Percentiles rank a stretch among this genome's conserved stretches.
Evolutionary conservation across 2,113 vertebrate genomes (phyloP).

Genomic region (Mirza zaza): DNA sequence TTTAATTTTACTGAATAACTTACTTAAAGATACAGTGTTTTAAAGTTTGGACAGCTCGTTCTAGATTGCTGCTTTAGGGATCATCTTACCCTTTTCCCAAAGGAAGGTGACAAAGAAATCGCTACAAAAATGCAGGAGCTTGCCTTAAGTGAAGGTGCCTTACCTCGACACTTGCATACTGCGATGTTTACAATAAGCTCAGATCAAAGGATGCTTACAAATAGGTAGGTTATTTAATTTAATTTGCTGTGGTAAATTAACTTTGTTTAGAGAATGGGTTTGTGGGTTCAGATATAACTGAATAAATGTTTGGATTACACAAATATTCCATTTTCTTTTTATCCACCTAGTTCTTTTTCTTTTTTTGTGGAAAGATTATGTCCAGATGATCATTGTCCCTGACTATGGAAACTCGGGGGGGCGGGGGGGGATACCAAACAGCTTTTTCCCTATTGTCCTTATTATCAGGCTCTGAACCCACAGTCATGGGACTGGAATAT

Average conservation of each 20-base stretch:
- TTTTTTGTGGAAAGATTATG: slow-evolving; percentile 17
- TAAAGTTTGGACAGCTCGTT: slow-evolving; percentile 72
- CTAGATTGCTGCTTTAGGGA: slow-evolving; percentile 79
- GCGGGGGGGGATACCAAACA: too few species aligned
- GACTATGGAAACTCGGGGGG: neutral
- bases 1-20: slow-evolving; percentile 35
- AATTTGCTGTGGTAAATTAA: slow-evolving; percentile 72
- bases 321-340: slow-evolving; percentile 33
- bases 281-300: neutral
- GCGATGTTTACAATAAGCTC: slow-evolving; percentile 97
- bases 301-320: neutral
- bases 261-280: slow-evolving; percentile 42
- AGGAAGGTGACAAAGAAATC: slow-evolving; percentile 99
- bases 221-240: slow-evolving; percentile 88
- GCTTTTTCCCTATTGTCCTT: neutral
- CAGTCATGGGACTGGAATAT: neutral
- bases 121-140: slow-evolving; percentile 99
- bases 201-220: slow-evolving; percentile 99
- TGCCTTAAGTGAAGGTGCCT: slow-evolving; percentile 97
- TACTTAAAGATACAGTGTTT: slow-evolving; percentile 35
- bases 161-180: slow-evolving; percentile 96
- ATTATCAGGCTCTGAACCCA: neutral
- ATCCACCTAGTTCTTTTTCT: neutral
- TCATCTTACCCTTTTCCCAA: slow-evolving; percentile 85
- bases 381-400: neutral